Percentiles rank a stretch among this genome's conserved stretches.
Conservation (phyloP, 2,888 invertebrate species). For the Cordilura impudica region DNA sequence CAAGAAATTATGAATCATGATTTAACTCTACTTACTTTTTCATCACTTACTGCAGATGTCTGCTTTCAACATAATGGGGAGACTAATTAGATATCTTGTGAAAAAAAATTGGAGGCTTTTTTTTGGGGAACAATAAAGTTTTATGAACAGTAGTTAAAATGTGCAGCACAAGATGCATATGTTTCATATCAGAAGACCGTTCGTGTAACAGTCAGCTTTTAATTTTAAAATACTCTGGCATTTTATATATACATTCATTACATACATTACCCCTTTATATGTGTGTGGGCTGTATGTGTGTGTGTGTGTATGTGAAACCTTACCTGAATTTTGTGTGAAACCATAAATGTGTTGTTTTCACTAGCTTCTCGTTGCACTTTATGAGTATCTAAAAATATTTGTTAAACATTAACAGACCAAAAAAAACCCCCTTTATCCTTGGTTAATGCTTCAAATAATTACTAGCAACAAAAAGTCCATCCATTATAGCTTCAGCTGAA, state of each 20-base stretch:
- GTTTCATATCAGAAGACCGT: too few relatives aligned
- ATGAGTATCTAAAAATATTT: background rate
- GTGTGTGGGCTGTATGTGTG: background rate
- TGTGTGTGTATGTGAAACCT: slow-evolving; percentile 4
- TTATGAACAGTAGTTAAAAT: too few relatives aligned
- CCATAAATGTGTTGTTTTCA: slow-evolving; percentile 44
- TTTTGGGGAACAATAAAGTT: too few relatives aligned
- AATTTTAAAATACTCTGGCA: background rate
- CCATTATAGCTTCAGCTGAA: too few relatives aligned
- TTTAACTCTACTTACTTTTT: too few relatives aligned
- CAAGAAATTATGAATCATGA: too few relatives aligned
- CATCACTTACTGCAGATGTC: too few relatives aligned
- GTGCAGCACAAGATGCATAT: too few relatives aligned
- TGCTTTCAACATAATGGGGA: too few relatives aligned
- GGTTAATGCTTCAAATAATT: slow-evolving; percentile 23
- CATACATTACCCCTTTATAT: background rate
- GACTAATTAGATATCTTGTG: too few relatives aligned
- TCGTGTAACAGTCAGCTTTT: too few relatives aligned
- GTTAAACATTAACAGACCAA: background rate
- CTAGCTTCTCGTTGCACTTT: background rate
- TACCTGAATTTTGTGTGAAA: slow-evolving; percentile 33
- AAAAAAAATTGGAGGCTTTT: too few relatives aligned
- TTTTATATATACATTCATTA: background rate
- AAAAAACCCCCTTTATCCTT: slow-evolving; percentile 19
- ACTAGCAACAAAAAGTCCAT: background rate